A percentile compares a stretch with the other conserved stretches of the same genome.
Conservation (phyloP, 2,888 invertebrate genomes). For the Latrodectus hesperus region DNA sequence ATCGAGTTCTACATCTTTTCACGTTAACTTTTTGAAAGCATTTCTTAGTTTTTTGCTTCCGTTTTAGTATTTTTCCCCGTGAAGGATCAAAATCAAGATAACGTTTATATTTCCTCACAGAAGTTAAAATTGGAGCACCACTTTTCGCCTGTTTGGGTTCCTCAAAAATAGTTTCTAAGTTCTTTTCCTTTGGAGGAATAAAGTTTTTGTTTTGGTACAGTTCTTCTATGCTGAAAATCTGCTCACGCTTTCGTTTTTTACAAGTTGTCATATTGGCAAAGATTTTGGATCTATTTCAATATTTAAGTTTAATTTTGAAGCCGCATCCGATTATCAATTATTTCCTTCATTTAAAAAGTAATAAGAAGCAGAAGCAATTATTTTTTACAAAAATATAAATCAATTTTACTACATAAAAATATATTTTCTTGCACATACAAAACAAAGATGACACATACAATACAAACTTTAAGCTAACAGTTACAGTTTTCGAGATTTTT, state of each 20-base stretch:
- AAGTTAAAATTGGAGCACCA: slow-evolving; percentile 46
- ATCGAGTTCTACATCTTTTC: slow-evolving; percentile 17
- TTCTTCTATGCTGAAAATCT: slow-evolving; percentile 45
- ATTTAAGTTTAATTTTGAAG: too few species aligned
- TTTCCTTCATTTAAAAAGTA: too few species aligned
- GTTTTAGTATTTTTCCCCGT: slow-evolving; percentile 43
- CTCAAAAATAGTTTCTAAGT: slow-evolving; percentile 64
- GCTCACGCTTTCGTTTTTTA: slow-evolving; percentile 18
- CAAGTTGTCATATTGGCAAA: slow-evolving; percentile 20
- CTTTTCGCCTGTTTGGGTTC: slow-evolving; percentile 57
- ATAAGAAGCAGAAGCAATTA: too few species aligned
- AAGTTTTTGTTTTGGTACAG: slow-evolving; percentile 57
- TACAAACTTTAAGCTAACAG: too few species aligned
- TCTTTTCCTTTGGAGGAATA: slow-evolving; percentile 62
- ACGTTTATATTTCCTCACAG: slow-evolving; percentile 46
- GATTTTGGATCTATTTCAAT: neutral
- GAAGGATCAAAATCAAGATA: slow-evolving; percentile 58
- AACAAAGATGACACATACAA: too few species aligned
- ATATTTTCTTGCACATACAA: too few species aligned
- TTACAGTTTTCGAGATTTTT: too few species aligned
- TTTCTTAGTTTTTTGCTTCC: slow-evolving; percentile 51
- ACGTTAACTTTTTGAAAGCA: slow-evolving; percentile 24
- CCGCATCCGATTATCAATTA: too few species aligned
- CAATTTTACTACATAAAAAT: too few species aligned
- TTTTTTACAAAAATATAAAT: too few species aligned